These are phyloP conservation scores for Sinocyclocheilus grahami DNA, from an alignment of 2,113 vertebrate genomes.

Conservation along the genomic window DNA sequence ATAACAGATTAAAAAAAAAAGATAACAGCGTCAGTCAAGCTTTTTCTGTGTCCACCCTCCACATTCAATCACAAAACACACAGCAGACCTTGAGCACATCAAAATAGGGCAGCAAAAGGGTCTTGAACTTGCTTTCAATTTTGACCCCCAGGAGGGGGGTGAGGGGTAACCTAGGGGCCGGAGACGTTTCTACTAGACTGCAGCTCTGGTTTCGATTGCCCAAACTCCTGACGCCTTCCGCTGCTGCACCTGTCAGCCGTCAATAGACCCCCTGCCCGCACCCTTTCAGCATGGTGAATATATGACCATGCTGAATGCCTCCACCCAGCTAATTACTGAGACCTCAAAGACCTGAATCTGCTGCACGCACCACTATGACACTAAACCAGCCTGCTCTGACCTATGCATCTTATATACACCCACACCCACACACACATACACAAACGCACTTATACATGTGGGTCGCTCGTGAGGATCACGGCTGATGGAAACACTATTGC, in stretches of 20 bases:
- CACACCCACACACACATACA: slow-evolving; percentile 25
- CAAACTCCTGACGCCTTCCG: slow-evolving; percentile 74
- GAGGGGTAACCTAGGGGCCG: slow-evolving; percentile 63
- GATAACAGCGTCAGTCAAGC: background rate
- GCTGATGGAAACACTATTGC: slow-evolving; percentile 46
- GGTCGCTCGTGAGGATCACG: slow-evolving; percentile 20
- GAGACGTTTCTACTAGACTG: slow-evolving; percentile 62
- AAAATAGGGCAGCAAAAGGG: slow-evolving; percentile 57
- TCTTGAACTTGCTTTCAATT: slow-evolving; percentile 65
- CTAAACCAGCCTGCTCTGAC: slow-evolving; percentile 35
- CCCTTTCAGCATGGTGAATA: slow-evolving; percentile 89
- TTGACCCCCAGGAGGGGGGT: slow-evolving; percentile 60
- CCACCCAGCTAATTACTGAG: slow-evolving; percentile 81
- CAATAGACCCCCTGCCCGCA: slow-evolving; percentile 83
- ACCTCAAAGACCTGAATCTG: slow-evolving; percentile 59
- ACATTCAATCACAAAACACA: slow-evolving; percentile 34
- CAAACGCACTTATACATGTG: slow-evolving; percentile 23
- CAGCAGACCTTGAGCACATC: slow-evolving; percentile 43
- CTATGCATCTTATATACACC: slow-evolving; percentile 28
- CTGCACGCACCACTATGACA: slow-evolving; percentile 33
- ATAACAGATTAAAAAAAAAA: too few relatives aligned
- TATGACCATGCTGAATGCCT: slow-evolving; percentile 81
- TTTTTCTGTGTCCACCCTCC: background rate
- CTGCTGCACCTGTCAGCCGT: slow-evolving; percentile 85
- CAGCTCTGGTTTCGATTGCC: slow-evolving; percentile 75